These are phyloP conservation scores for Tinamus guttatus DNA, from an alignment of 2,113 vertebrate species.

Conservation along the genomic window DNA sequence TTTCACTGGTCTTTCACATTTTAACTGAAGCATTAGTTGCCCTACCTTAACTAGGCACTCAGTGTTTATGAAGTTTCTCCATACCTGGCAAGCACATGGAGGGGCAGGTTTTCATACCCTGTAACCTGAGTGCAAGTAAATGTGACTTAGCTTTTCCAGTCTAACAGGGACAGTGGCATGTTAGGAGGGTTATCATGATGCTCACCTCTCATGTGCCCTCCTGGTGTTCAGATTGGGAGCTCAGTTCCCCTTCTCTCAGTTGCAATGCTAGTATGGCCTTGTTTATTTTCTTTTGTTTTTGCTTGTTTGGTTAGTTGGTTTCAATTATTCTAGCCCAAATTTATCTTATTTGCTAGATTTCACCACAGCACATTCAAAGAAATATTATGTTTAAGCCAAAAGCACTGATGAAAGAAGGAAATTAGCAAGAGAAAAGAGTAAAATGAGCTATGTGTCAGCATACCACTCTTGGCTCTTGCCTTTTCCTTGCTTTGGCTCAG, in stretches of 20 bases:
- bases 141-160: not conserved
- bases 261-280: not conserved
- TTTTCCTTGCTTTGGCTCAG: not conserved
- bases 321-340: not conserved
- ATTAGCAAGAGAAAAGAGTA: not conserved
- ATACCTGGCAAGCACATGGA: not conserved
- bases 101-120: not conserved
- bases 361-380: not conserved
- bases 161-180: rapidly evolving
- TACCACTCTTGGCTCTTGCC: not conserved
- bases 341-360: not conserved
- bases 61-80: not conserved
- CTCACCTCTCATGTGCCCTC: not conserved
- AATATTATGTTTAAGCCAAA: not conserved
- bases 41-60: not conserved
- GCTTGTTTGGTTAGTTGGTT: too few relatives aligned
- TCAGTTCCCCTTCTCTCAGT: not conserved
- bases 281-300: too few relatives aligned
- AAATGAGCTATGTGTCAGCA: not conserved
- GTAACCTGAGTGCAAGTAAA: not conserved
- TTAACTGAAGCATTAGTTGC: not conserved
- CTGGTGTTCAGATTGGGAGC: rapidly evolving
- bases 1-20: not conserved
- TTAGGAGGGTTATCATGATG: rapidly evolving
- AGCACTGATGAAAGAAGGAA: not conserved